Evolutionary conservation across 2,113 vertebrate species (phyloP), one percentile per base, ranked within the genome.

Genomic region (Microtus oregoni): DNA sequence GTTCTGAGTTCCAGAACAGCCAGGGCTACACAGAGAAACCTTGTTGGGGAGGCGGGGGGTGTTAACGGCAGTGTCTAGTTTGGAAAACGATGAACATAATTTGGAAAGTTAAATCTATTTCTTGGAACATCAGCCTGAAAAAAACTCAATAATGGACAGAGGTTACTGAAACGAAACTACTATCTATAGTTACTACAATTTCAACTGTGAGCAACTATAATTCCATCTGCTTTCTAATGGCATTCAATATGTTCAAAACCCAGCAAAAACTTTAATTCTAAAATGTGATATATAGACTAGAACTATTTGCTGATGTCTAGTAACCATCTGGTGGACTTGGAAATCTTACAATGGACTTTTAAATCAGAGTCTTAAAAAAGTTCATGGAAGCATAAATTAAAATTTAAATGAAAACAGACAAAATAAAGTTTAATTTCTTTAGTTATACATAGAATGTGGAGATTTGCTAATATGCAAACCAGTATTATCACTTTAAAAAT

Each of bases 261-360:
- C 72, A 96, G 70, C 67, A 95, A 92, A 95, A 95, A 67, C 85
- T 5, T 30, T 55, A 30, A 89, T 92, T 96, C 82, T 96, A 91
- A 89, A 96, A 89, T 70, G 14, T n/a, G 89, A 91, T 94, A 83
- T 73, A 73, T 35, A 96, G 92, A 94, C 13, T 94, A 93, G 22
- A 94, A 95, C 38, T 90, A 95, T 68, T 83, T 79, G 70, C 90
- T 94, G 70, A 63, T 72, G 68, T 94, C 81, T 94, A 94, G n/a
- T 91, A 94, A 63, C 70, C 70, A 92, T 38, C 70, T 75, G 67
- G 28, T 58, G 75, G 38, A 91, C 55, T 24, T 61, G 67, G 32
- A 95, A 95, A 95, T 75, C 35, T 86, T 89, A 95, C 55, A 78
- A 10, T 61, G 17, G 70, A 78, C 47, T 92, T 91, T 88, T 88